Conservation (phyloP, 2,797 vertebrate species). For the Sylvilagus floridanus region DNA sequence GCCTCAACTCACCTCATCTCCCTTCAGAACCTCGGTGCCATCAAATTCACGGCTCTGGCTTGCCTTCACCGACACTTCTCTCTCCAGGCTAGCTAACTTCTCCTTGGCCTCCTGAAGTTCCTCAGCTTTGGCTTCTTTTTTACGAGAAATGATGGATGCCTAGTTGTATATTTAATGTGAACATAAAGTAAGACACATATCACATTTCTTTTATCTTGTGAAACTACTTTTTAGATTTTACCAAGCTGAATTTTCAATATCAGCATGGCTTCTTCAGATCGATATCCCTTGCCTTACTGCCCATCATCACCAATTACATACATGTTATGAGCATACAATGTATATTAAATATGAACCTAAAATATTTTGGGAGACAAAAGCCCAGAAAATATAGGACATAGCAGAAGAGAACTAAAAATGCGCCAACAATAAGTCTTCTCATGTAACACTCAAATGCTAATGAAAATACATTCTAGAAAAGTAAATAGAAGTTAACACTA, state of each 20-base stretch:
- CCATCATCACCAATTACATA: neutral
- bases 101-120: slow-evolving; percentile 96
- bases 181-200: slow-evolving; percentile 20
- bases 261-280: neutral
- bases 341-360: slow-evolving; percentile 11
- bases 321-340: neutral
- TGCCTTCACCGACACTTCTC: slow-evolving; percentile 91
- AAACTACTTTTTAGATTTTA: slow-evolving; percentile 51
- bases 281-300: neutral
- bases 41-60: slow-evolving; percentile 89
- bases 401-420: neutral
- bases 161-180: slow-evolving; percentile 81
- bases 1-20: slow-evolving; percentile 92
- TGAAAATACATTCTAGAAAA: slow-evolving; percentile 16
- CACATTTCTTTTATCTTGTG: slow-evolving; percentile 14
- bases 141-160: slow-evolving; percentile 96
- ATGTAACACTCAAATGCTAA: slow-evolving; percentile 33
- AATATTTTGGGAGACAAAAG: slow-evolving; percentile 11
- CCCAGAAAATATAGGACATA: neutral
- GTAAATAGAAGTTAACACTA: neutral
- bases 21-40: slow-evolving; percentile 91
- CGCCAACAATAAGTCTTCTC: neutral
- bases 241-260: neutral
- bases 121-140: slow-evolving; percentile 96
- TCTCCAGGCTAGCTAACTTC: slow-evolving; percentile 91